Base-by-base conservation (phyloP, 2,113 vertebrate species). In the Gila orcuttii region DNA sequence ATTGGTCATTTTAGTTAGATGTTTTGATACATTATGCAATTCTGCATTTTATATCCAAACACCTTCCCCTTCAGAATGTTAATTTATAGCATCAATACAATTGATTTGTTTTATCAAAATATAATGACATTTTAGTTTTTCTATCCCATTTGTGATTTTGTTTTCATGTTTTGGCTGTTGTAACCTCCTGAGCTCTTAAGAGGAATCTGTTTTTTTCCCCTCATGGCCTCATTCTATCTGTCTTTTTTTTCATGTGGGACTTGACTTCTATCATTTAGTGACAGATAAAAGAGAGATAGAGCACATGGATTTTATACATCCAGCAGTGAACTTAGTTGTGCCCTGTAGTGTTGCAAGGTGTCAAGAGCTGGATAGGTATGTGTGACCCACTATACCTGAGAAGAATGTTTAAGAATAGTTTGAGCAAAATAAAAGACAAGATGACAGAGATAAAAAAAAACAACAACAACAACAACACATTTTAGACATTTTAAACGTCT, bases 211-310 rank as follows among this genome's bases (percentile, higher is more conserved):
- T 50, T 62, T 66, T 60, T 86, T 39, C 6, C 3, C 3, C 39
- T 68, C 15, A 47, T 87, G 90, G 88, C n/a, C 47, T 75, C 73
- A 88, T 85, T 81, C 82, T 78, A 74, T 83, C 68, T 88, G 33
- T 82, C 1, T 80, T 73, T 17, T 17, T 86, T 55, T 79, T 42
- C 39, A 15, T 74, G 13, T 74, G 68, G 9, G 19, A 47, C 47
- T 74, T 74, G 42, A 74, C 66, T 69, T 13, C 1, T 1, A 47
- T 74, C 23, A 47, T 74, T 74, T 74, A 47, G 23, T 47, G 23
- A 12, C 23, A 31, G 28, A 47, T 47, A 4, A 74, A 25, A 47
- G 39, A 45, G 71, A 47, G n/a, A 74, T 3, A 15, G 4, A 74
- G 10, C 23, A 17, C 11, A 25, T 74, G 39, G 12, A 47, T 74